These are phyloP conservation scores for Galerucella nymphaeae DNA, from an alignment of 2,888 invertebrate species.

Conservation along the genomic window DNA sequence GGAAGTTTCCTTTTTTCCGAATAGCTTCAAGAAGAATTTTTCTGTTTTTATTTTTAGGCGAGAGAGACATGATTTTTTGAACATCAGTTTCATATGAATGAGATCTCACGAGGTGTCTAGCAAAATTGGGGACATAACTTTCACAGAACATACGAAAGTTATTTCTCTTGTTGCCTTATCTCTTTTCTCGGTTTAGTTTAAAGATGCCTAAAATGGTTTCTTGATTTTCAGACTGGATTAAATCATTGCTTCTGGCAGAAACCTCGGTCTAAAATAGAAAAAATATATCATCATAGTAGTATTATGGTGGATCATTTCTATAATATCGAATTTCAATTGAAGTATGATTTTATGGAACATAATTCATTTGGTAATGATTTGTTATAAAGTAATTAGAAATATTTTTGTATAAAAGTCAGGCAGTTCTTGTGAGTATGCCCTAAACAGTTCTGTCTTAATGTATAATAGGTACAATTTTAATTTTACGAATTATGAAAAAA, in stretches of 20 bases:
- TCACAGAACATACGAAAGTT: conserved; percentile 5
- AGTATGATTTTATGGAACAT: too few species aligned
- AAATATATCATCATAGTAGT: background rate
- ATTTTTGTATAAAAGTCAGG: too few species aligned
- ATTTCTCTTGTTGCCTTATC: conserved; percentile 6
- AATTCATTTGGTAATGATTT: background rate
- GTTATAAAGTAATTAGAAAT: too few species aligned
- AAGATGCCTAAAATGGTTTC: background rate
- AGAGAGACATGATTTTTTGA: conserved; percentile 6
- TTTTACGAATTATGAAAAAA: too few species aligned
- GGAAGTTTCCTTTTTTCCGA: conserved; percentile 44
- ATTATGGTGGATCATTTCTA: background rate
- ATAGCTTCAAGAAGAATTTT: conserved; percentile 12
- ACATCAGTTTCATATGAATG: conserved; percentile 5
- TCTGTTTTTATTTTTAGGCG: conserved; percentile 3
- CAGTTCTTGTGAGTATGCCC: too few species aligned
- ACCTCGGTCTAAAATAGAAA: background rate
- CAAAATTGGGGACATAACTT: conserved; percentile 14
- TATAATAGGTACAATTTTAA: too few species aligned
- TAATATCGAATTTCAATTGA: background rate
- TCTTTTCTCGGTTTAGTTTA: conserved; percentile 12
- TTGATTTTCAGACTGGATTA: conserved; percentile 12
- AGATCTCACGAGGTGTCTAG: conserved; percentile 1
- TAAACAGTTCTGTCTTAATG: too few species aligned
- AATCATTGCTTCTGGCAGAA: too few species aligned